Percentiles rank a stretch among this genome's conserved stretches.
Evolutionary conservation across 2,113 vertebrate species (phyloP).

Genomic region (Corynorhinus townsendii): DNA sequence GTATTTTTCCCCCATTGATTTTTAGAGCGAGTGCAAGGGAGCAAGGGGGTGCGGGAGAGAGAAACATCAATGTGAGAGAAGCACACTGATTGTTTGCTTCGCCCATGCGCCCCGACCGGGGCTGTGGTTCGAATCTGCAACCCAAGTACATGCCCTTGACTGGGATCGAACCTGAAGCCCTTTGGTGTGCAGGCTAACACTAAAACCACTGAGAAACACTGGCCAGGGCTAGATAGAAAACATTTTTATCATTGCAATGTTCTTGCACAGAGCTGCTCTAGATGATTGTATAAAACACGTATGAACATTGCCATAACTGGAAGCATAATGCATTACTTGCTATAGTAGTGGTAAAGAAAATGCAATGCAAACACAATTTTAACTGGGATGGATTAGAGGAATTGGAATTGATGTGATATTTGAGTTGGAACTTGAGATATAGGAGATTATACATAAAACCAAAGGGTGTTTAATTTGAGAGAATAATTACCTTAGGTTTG

Average conservation of each 20-base stretch:
- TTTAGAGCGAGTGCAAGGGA: too few species aligned
- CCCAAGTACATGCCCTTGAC: too few species aligned
- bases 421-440: neutral
- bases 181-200: too few species aligned
- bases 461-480: neutral
- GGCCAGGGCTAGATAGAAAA: neutral
- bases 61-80: too few species aligned
- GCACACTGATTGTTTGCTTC: too few species aligned
- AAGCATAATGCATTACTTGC: neutral
- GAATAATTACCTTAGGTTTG: constrained; percentile 1
- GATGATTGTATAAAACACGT: neutral
- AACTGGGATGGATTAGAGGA: neutral
- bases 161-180: too few species aligned
- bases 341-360: neutral
- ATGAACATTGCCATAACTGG: neutral
- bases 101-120: too few species aligned
- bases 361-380: constrained; percentile 2
- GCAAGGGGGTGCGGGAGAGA: too few species aligned
- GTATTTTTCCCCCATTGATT: too few species aligned
- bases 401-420: neutral
- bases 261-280: neutral
- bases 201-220: too few species aligned
- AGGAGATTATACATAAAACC: neutral
- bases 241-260: neutral
- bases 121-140: too few species aligned